Evolutionary conservation across 2,888 invertebrate genomes (phyloP), one percentile per base, ranked within the genome.

Genomic region (Mesoligia furuncula): DNA sequence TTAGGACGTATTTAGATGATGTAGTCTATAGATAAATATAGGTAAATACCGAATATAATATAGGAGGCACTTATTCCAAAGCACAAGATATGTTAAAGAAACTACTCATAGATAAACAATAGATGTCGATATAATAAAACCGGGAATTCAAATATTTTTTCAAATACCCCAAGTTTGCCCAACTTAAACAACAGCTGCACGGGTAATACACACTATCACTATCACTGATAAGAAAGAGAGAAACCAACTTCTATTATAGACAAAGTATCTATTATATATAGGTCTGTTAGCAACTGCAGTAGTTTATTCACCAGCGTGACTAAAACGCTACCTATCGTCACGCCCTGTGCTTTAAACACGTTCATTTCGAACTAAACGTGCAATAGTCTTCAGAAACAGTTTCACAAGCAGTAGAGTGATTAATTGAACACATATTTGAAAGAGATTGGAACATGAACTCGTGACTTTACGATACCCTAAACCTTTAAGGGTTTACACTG

Each of bases 311-410:
- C 48, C 84, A 85, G 54, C 84, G 85, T 84, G 84, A 85, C 85
- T 85, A 54, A n/a, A 75, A 20, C 36, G 75, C 85, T 84, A 82
- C 83, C 77, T 85, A 85, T 82, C 84, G 84, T 85, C 85, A 84
- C 77, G 85, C 73, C 74, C 76, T 57, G 11, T 51, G 42, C 57
- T 57, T 77, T 70, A 70, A 85, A 78, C 85, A 84, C 85, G 84
- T 84, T 75, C 78, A 82, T 85, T 78, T 66, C 51, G 45, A 75
- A 73, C 83, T 57, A 77, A 85, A 73, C 84, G 84, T 84, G 85
- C 85, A 77, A 77, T 65, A 82, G 83, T 85, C 77, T 78, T 82
- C 83, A 67, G 67, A 77, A 75, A 82, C 77, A 75, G 85, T 84
- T 85, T 85, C 84, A 82, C 83, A 84, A 84, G 64, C 65, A 59